Evolutionary conservation across 1,140 invertebrate genomes (phyloP).

Genomic region (Scaptomyza hsui): DNA sequence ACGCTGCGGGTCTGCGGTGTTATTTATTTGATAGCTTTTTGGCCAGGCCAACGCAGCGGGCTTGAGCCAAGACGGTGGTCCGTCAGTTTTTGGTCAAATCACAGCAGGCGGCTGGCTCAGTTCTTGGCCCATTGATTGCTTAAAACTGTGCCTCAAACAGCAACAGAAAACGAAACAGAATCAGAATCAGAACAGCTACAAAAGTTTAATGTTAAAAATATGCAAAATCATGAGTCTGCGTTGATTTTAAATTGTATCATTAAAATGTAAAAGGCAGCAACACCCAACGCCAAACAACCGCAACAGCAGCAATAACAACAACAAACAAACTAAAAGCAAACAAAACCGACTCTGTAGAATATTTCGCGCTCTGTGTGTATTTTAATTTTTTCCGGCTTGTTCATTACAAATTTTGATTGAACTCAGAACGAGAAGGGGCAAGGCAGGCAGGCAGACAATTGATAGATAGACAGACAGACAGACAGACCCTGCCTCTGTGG

Average conservation of each 20-base stretch:
- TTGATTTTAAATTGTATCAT: constrained; percentile 83
- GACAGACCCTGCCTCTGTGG: constrained; percentile 48
- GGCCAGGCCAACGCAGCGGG: constrained; percentile 41
- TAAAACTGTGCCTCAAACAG: constrained; percentile 51
- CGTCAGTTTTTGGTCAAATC: constrained; percentile 80
- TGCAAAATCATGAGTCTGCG: constrained; percentile 82
- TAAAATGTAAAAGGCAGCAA: constrained; percentile 61
- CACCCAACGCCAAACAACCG: constrained; percentile 46
- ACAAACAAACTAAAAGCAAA: constrained; percentile 38
- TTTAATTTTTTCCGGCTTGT: constrained; percentile 74
- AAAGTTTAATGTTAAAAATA: constrained; percentile 77
- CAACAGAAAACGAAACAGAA: constrained; percentile 36
- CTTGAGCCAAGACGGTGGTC: constrained; percentile 35
- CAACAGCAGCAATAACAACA: constrained; percentile 9
- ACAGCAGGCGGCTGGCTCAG: constrained; percentile 64
- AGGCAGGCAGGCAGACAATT: background rate
- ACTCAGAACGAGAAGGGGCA: constrained; percentile 21
- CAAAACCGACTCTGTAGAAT: constrained; percentile 18
- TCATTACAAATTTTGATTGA: constrained; percentile 80
- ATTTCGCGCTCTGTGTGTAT: constrained; percentile 40
- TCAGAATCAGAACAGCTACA: constrained; percentile 42
- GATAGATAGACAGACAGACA: constrained; percentile 16
- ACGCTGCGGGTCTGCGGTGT: constrained; percentile 66
- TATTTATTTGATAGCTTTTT: constrained; percentile 79
- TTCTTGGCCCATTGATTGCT: constrained; percentile 67